Percentiles rank a stretch among this genome's conserved stretches.
Evolutionary conservation across 2,888 invertebrate species (phyloP).

Genomic region (Griposia aprilina): DNA sequence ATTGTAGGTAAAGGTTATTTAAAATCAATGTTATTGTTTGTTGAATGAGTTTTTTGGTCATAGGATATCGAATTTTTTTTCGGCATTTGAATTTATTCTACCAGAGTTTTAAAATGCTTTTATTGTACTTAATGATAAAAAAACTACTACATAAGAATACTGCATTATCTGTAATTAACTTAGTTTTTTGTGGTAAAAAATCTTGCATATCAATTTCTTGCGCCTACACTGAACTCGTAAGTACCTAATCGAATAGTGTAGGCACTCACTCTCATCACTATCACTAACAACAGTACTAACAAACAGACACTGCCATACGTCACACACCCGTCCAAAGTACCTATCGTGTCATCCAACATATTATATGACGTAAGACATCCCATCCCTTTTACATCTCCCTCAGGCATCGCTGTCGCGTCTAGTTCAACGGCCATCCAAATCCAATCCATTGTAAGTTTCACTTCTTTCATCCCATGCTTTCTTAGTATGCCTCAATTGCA

Average conservation of each 20-base stretch:
- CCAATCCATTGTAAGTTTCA: too few species aligned
- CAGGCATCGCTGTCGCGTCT: too few species aligned
- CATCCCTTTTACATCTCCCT: too few species aligned
- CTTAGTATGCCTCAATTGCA: too few species aligned
- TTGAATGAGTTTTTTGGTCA: background rate
- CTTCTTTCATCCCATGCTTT: too few species aligned
- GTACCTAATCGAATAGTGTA: background rate
- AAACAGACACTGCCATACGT: too few species aligned
- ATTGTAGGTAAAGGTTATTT: background rate
- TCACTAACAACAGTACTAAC: background rate
- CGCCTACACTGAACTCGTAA: background rate
- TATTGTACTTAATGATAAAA: background rate
- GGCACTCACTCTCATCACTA: background rate
- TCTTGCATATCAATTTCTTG: background rate
- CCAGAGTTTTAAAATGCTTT: background rate
- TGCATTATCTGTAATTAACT: background rate
- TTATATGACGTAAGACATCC: background rate
- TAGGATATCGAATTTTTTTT: background rate
- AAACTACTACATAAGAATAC: background rate
- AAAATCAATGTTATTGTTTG: background rate
- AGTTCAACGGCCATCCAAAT: too few species aligned
- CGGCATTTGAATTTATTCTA: rapidly evolving
- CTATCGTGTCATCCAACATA: background rate
- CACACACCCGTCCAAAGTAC: background rate
- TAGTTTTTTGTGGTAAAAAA: background rate